phyloP scores from a whole-genome alignment of 2,888 invertebrate species.

The Andrena marginata region DNA sequence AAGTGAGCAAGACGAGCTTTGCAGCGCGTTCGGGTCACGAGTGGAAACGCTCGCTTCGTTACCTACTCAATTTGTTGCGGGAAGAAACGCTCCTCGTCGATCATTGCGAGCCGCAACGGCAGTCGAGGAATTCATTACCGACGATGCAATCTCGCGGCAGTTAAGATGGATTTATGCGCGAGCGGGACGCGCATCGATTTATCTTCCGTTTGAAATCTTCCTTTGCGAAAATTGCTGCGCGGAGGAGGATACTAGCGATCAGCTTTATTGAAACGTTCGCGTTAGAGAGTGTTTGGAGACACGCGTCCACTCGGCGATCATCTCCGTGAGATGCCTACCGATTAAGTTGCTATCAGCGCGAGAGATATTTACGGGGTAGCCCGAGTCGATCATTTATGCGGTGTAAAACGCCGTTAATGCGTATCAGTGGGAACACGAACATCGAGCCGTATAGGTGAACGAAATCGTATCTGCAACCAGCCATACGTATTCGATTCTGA shows the following conservation, averaged over 20 bases:
- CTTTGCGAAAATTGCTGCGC: constrained; percentile 46
- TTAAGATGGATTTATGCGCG: constrained; percentile 46
- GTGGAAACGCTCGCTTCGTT: constrained; percentile 3
- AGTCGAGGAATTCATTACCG: constrained; percentile 40
- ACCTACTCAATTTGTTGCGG: constrained; percentile 4
- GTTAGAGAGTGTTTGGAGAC: constrained; percentile 27
- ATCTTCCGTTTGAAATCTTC: constrained; percentile 36
- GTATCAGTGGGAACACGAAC: background rate
- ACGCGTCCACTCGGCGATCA: constrained; percentile 10
- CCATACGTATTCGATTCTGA: constrained; percentile 19
- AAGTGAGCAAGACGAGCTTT: background rate
- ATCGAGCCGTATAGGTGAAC: background rate
- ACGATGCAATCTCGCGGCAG: constrained; percentile 36
- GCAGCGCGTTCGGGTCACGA: background rate
- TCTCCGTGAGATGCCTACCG: constrained; percentile 18
- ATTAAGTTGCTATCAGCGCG: constrained; percentile 39
- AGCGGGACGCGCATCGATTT: constrained; percentile 20
- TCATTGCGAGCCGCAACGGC: constrained; percentile 32
- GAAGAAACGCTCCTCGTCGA: constrained; percentile 11
- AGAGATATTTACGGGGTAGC: background rate
- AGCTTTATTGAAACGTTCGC: constrained; percentile 39
- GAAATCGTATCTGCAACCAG: background rate
- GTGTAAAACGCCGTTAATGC: background rate
- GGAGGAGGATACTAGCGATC: background rate
- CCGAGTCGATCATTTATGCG: background rate